A percentile compares a stretch with the other conserved stretches of the same genome.
Evolutionary conservation across 2,113 vertebrate genomes (phyloP).

Genomic region (Addax nasomaculatus): DNA sequence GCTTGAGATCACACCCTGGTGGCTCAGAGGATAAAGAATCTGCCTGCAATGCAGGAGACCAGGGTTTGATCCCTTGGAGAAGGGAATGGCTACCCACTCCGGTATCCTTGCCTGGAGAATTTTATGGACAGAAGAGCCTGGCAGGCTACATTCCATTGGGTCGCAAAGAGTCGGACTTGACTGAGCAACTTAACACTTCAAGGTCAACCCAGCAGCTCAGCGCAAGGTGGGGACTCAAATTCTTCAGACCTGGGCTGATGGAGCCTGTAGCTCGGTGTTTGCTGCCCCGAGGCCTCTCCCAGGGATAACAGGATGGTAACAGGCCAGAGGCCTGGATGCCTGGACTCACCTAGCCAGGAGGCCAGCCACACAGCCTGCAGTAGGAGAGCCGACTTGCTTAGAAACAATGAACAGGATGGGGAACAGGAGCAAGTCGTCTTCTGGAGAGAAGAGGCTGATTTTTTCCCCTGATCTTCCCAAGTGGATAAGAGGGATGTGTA

Average conservation of each 20-base stretch:
- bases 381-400: not conserved
- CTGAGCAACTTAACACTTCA: not conserved
- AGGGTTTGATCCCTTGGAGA: not conserved
- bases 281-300: not conserved
- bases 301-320: not conserved
- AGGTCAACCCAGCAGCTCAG: not conserved
- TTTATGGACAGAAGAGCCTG: not conserved
- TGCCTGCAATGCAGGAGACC: not conserved
- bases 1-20: not conserved
- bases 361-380: accelerated
- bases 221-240: not conserved
- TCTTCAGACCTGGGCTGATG: not conserved
- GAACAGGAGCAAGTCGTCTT: not conserved
- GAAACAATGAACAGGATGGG: not conserved
- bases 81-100: not conserved
- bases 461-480: not conserved
- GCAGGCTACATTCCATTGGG: not conserved
- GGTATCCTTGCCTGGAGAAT: not conserved
- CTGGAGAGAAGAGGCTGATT: accelerated
- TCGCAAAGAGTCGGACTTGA: not conserved
- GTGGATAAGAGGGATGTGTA: accelerated
- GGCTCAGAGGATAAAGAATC: not conserved
- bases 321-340: not conserved
- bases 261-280: not conserved
- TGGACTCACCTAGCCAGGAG: accelerated